Conservation (phyloP, 53 echinoderm and acorn worm genomes). For the Echinarachnius parma region DNA sequence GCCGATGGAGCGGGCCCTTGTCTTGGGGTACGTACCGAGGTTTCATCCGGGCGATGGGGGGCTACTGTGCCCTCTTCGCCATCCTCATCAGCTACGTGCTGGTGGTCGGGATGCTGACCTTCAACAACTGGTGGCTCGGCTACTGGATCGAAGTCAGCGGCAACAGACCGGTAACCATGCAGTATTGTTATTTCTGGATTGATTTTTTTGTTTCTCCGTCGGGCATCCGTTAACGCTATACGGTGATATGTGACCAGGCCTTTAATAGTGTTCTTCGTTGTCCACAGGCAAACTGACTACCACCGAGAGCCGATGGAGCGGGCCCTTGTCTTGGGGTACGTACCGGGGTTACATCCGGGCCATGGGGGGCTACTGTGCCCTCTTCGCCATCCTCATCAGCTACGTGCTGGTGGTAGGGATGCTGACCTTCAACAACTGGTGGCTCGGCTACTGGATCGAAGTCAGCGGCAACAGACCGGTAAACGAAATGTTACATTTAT, state of each 20-base stretch:
- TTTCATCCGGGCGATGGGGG: conserved; percentile 88
- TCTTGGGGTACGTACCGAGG: conserved; percentile 68
- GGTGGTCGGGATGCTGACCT: conserved; percentile 68
- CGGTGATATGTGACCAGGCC: too few species aligned
- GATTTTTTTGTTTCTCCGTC: too few species aligned
- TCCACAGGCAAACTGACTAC: too few species aligned
- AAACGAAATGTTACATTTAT: too few species aligned
- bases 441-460: conserved; percentile 86
- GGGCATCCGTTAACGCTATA: too few species aligned
- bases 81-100: conserved; percentile 60
- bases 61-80: conserved; percentile 44
- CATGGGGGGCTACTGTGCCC: conserved; percentile 71
- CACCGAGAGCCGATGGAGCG: conserved; percentile 56
- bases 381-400: conserved; percentile 42
- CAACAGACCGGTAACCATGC: conserved; percentile 51
- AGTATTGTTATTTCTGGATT: too few species aligned
- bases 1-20: conserved; percentile 56
- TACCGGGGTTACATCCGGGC: conserved; percentile 84
- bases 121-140: conserved; percentile 96
- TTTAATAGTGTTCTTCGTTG: too few species aligned
- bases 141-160: conserved; percentile 72
- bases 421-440: conserved; percentile 91
- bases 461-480: conserved; percentile 55
- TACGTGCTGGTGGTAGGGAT: conserved; percentile 67
- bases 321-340: conserved; percentile 60